Evolutionary conservation across 2,888 invertebrate species (phyloP), one percentile per base, ranked within the genome.

Genomic region (Tipula confusa): DNA sequence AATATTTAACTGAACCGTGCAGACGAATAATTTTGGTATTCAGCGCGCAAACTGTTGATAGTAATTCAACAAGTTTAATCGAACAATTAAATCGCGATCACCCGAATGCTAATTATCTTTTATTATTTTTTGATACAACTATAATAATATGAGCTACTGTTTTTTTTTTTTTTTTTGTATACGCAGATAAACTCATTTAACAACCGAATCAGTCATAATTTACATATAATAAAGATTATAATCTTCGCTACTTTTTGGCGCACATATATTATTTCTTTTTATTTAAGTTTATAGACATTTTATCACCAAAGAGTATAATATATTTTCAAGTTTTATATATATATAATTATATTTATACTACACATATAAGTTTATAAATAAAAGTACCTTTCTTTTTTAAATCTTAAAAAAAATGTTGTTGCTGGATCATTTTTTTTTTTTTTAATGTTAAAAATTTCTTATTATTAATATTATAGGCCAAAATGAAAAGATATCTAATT

Each of bases 401-500:
- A 64, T 64, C 18, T 64, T 64, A 9, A 64, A 64, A 15, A 43
- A 36, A 43, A 64, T n/a, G 64, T 64, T 9, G 64, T 64, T 64
- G 64, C 24, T 64, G 64, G 43, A 43, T n/a, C 15, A 43, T 43
- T 43, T 43, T 7, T n/a, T 43, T 43, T 7, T n/a, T 43, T 64
- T 64, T 64, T 18, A 24, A 64, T 24, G 9, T 64, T 64, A 24
- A 64, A 24, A 15, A 43, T 15, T 43, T 43, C 43, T 43, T 43
- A 43, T 43, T 43, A 43, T n/a, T n/a, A n/a, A n/a, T 43, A 64
- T 64, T 64, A 64, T 64, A 64, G 64, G 64, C 64, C 64, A 64
- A 64, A 64, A 64, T 24, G 64, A 64, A 64, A 64, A 80, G 31
- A 80, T 80, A 80, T 31, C 80, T 80, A 31, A 80, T 80, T 80